Evolutionary conservation across 2,888 invertebrate genomes (phyloP).

Genomic region (Spilosoma lubricipeda): DNA sequence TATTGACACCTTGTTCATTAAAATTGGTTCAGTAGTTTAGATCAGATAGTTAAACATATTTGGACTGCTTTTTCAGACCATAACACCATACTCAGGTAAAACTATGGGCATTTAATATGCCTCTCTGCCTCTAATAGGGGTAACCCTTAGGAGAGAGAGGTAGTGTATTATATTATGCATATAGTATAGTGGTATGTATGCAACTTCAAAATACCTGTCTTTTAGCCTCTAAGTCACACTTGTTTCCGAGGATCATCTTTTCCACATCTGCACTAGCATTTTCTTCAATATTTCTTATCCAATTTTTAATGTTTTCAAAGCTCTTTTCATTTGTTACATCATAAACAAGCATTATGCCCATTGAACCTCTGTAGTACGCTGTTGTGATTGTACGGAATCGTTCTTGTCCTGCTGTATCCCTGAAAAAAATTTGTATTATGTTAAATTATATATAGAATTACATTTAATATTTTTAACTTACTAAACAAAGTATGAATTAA

Average conservation of each 20-base stretch:
- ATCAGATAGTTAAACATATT: no score
- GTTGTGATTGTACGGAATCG: constrained; percentile 99
- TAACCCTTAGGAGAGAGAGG: neutral
- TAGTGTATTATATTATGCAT: neutral
- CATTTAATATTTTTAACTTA: neutral
- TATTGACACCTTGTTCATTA: no score
- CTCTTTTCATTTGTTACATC: constrained; percentile 99
- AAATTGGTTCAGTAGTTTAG: no score
- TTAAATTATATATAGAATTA: neutral
- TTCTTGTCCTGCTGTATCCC: constrained; percentile 99
- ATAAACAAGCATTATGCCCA: constrained; percentile 99
- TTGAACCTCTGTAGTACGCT: constrained; percentile 99
- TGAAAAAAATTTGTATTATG: constrained; percentile 65
- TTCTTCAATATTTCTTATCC: constrained; percentile 99
- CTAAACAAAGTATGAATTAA: neutral
- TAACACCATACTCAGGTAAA: neutral
- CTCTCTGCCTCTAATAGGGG: no score
- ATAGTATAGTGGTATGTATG: no score
- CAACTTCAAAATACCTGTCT: constrained; percentile 88
- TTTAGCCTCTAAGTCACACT: constrained; percentile 98
- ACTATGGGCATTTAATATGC: neutral
- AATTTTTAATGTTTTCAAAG: constrained; percentile 99
- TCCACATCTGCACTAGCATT: constrained; percentile 99
- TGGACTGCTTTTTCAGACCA: no score
- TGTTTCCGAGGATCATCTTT: constrained; percentile 99